Percentiles rank a stretch among this genome's conserved stretches.
Conservation (phyloP, 1,140 invertebrate species). For the Nasonia giraulti region DNA sequence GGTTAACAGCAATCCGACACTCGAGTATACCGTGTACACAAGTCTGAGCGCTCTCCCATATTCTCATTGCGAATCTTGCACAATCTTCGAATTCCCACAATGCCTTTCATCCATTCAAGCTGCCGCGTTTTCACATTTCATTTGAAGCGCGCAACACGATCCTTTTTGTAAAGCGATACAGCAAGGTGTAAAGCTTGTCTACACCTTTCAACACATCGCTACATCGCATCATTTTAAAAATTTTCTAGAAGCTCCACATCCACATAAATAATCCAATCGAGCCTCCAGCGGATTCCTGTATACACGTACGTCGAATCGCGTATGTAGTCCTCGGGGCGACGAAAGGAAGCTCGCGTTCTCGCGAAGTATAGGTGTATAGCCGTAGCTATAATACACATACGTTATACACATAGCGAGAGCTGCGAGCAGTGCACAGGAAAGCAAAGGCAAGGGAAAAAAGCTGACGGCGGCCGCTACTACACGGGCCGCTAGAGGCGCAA, state of each 20-base stretch:
- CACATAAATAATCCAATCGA: too few relatives aligned
- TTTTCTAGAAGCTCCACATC: too few relatives aligned
- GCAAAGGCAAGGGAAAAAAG: conserved; percentile 24
- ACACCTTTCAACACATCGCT: background rate
- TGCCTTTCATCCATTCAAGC: background rate
- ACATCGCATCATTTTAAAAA: too few relatives aligned
- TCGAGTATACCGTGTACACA: too few relatives aligned
- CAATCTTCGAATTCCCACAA: too few relatives aligned
- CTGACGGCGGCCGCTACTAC: background rate
- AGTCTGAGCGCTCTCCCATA: too few relatives aligned
- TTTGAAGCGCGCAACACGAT: background rate
- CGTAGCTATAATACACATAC: background rate
- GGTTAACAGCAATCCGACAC: too few relatives aligned
- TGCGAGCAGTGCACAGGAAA: background rate
- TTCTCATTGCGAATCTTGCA: too few relatives aligned
- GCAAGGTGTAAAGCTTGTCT: background rate
- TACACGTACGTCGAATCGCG: background rate
- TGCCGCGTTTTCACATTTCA: background rate
- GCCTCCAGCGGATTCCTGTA: too few relatives aligned
- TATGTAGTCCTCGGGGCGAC: background rate
- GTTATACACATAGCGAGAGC: background rate
- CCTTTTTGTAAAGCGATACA: background rate
- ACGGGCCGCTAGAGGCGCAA: conserved; percentile 34
- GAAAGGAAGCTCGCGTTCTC: background rate
- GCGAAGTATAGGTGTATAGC: background rate